Evolutionary conservation across 2,888 invertebrate genomes (phyloP).

Genomic region (Kryphioiulus occultus): DNA sequence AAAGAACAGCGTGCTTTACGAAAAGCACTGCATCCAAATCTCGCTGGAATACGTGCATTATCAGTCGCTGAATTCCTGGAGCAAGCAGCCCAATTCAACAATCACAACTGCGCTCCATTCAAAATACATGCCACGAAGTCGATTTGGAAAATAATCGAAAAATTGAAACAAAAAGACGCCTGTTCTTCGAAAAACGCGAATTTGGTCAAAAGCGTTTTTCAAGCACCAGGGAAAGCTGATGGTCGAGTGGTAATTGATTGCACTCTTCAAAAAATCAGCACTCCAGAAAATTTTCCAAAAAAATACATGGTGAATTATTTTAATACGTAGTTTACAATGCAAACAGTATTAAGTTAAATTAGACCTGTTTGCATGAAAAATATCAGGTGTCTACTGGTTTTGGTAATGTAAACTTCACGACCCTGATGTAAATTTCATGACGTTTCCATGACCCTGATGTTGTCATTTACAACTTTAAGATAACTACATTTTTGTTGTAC

Average conservation of each 20-base stretch:
- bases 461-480: too few relatives aligned
- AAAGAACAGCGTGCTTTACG: not conserved
- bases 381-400: too few relatives aligned
- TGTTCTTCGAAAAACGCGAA: not conserved
- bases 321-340: not conserved
- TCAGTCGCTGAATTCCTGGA: conserved; percentile 5
- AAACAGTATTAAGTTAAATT: too few relatives aligned
- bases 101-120: not conserved
- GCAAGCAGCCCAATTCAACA: not conserved
- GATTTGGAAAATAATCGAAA: not conserved
- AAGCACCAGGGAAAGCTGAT: not conserved
- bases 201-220: not conserved
- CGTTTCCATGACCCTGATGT: too few relatives aligned
- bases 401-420: too few relatives aligned
- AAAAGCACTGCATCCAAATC: not conserved
- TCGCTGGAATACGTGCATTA: not conserved
- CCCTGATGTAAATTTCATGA: too few relatives aligned
- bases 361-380: too few relatives aligned
- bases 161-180: not conserved
- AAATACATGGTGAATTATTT: too few relatives aligned
- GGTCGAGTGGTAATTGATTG: not conserved
- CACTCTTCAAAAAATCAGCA: not conserved
- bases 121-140: not conserved
- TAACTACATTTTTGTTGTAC: too few relatives aligned
- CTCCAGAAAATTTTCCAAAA: too few relatives aligned